Evolutionary conservation across 1,140 invertebrate species (phyloP), one percentile per base, ranked within the genome.

Genomic region (Drepana arcuata): DNA sequence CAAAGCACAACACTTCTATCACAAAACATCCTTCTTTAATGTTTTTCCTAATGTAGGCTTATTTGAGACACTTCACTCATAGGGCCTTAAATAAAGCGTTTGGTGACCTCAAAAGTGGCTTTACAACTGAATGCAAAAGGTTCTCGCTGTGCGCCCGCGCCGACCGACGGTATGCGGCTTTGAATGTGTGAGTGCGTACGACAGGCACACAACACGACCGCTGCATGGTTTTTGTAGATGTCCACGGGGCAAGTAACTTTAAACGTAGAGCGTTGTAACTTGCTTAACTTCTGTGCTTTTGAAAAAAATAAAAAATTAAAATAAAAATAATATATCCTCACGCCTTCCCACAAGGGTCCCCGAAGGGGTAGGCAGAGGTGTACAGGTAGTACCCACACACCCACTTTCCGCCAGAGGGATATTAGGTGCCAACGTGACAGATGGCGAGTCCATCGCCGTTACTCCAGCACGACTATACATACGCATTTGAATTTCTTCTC

Each of bases 201-300:
- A 30, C 34, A 62, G 56, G 16, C 66, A 74, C 68, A 78, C 66
- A 48, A 1, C 7, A 26, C 11, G 40, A 51, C 69, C 62, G 64
- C 69, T 75, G 70, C 71, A 78, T 67, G 73, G 77, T 81, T 81
- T 81, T 81, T 81, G 77, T 81, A 62, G 70, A 81, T 81, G 73
- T 78, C 77, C 77, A 78, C 73, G 60, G 77, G 77, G 77, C 77
- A 81, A 77, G 61, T 78, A 78, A 70, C 69, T 63, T 62, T 36
- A 69, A 43, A 36, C 21, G 42, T 6, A 21, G 37, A 57, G 44
- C 5, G 35, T 65, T 73, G 66, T 57, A 78, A 33, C 67, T 73
- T 34, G 48, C n/a, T n/a, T n/a, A n/a, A n/a, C n/a, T n/a, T 7
- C 23, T 45, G 26, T 18, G 18, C 29, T 30, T 38, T 18, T 10